Base-by-base conservation (phyloP, 2,888 invertebrate species). In the Julus scandinavius region DNA sequence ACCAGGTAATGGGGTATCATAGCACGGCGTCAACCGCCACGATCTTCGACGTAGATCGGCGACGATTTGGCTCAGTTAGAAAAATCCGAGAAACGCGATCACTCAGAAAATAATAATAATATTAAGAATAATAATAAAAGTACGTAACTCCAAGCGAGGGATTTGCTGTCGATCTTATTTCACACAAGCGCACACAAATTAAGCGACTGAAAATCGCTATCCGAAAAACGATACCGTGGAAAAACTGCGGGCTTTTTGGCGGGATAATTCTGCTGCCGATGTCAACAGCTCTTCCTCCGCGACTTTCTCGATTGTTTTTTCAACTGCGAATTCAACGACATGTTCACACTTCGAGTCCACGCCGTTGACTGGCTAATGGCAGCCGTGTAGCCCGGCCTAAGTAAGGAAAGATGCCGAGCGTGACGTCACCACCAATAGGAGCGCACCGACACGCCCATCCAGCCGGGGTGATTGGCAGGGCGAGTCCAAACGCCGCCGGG, bases 381-480 rank as follows among this genome's bases (percentile, higher is more conserved):
- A n/a, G 63, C 63, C 63, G 13, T 6, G 6, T 4, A n/a, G n/a
- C n/a, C 20, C 63, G 20, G n/a, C 20, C n/a, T 63, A 54, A 15
- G 63, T 63, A 63, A 5, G n/a, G n/a, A 7, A n/a, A 63, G 9
- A n/a, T n/a, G 17, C 4, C 63, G 63, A 6, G 20, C 63, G n/a
- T 63, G 63, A 63, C 63, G 63, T 63, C 63, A 63, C 63, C 0
- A n/a, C 63, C 63, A 63, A 63, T 63, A 7, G 63, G n/a, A 63
- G 63, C 63, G 63, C 20, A n/a, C 20, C 6, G 63, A 63, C 63
- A 63, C 63, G 63, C 63, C 63, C 9, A 63, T n/a, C 9, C 20
- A n/a, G 20, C 20, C 63, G 63, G 63, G 63, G 63, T 63, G 63
- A 63, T 20, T 63, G 63, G 63, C 63, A 63, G 63, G 63, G 63